Conservation (phyloP, 2,888 invertebrate species). For the Thymelicus acteon region DNA sequence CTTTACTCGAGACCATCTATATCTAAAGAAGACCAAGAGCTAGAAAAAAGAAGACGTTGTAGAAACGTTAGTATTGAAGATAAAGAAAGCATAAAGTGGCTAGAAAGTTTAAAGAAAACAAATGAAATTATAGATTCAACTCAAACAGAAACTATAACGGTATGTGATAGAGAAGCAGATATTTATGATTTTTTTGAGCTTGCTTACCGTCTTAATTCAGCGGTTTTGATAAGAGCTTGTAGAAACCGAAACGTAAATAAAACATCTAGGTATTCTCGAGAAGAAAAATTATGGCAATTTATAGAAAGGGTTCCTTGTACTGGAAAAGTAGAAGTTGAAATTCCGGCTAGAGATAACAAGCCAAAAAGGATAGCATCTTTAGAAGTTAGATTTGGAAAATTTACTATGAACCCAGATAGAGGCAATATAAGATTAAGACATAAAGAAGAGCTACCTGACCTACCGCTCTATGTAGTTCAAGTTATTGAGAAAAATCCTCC, state of each 20-base stretch:
- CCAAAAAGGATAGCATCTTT: background rate
- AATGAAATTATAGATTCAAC: too few relatives aligned
- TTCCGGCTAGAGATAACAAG: background rate
- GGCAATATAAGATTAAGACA: too few relatives aligned
- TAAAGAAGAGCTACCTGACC: conserved; percentile 11
- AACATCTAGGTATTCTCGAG: background rate
- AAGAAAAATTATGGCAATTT: background rate
- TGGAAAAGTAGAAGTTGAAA: background rate
- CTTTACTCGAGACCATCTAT: conserved; percentile 1
- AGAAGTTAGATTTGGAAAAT: conserved; percentile 1
- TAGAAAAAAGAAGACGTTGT: conserved; percentile 1
- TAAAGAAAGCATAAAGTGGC: conserved; percentile 1
- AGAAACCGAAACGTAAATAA: conserved; percentile 7
- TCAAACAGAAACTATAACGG: too few relatives aligned
- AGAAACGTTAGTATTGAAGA: background rate
- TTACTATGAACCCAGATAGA: too few relatives aligned
- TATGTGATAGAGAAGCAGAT: conserved; percentile 6
- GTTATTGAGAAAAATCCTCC: conserved; percentile 7
- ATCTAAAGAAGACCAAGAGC: conserved; percentile 5
- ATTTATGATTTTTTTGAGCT: conserved; percentile 4
- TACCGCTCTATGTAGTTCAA: background rate
- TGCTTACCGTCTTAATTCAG: conserved; percentile 1
- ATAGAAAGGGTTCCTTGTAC: background rate
- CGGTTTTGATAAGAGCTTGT: conserved; percentile 1
- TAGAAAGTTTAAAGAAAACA: too few relatives aligned